Base-by-base conservation (phyloP, 2,797 vertebrate genomes). In the Mallotus villosus region DNA sequence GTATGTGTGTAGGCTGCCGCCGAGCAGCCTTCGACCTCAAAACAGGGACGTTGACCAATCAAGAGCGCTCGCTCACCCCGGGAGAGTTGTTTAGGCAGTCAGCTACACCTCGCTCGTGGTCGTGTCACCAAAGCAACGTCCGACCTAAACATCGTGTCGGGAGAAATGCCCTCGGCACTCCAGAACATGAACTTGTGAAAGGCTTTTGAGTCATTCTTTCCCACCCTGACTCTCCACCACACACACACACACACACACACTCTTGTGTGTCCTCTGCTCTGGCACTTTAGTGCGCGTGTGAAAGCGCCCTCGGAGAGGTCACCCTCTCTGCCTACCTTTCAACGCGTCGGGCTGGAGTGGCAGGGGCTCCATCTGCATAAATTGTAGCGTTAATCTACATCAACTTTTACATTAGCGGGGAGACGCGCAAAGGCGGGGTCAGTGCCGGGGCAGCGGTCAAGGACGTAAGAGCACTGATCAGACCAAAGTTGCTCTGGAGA, bases 361-460 rank as follows among this genome's bases (percentile, higher is more conserved):
- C 84, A 78, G 89, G 87, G 89, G 86, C 79, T 82, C 80, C 82
- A 89, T 89, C 85, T 89, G 86, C 89, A 90, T 90, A 90, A 91
- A 89, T 87, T 83, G 88, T 86, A 74, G 81, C 77, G 82, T 87
- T 88, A 85, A 90, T 92, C 89, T 90, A 84, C 88, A 90, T 91
- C 87, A 84, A 89, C 82, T 82, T 90, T 87, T 88, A 87, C 84
- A 84, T 87, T 88, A 88, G 84, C 73, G 68, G 64, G 65, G 69
- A 80, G 62, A 87, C 90, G 89, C 85, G 77, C 78, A 84, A 89
- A 84, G 83, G 78, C 73, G 77, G 79, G 87, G 87, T 88, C 84
- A 88, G 76, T 72, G 70, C 70, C 19, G 69, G 86, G 81, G 80
- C 83, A 83, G 81, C 79, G 84, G 88, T 90, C 87, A 90, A 90